phyloP scores from a whole-genome alignment of 2,888 invertebrate species.

The Tenodera sinensis region DNA sequence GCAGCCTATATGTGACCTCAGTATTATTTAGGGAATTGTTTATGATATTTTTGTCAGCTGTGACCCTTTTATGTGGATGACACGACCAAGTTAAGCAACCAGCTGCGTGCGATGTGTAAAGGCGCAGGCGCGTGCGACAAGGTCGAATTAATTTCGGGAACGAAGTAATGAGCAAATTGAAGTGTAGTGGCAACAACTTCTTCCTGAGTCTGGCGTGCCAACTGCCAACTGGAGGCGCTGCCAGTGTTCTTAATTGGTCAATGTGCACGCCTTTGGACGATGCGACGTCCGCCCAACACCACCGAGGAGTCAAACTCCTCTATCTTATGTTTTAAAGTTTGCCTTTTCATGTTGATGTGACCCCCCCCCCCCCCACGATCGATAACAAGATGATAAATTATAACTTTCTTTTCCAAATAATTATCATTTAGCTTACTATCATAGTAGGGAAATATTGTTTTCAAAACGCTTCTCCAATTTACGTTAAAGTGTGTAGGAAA shows the following conservation, averaged over 20 bases:
- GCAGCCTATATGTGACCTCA: background rate
- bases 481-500: too few species aligned
- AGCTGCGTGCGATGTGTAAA: background rate
- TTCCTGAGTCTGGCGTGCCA: background rate
- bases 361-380: too few species aligned
- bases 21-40: background rate
- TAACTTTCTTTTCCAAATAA: too few species aligned
- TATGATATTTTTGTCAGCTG: background rate
- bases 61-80: background rate
- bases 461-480: too few species aligned
- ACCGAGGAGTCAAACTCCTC: too few species aligned
- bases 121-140: background rate
- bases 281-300: background rate
- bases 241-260: background rate
- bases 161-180: background rate
- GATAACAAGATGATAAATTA: too few species aligned
- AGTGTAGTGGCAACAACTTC: background rate
- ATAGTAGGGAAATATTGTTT: too few species aligned
- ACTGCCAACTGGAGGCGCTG: background rate
- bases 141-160: conserved; percentile 10
- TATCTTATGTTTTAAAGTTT: background rate
- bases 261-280: background rate
- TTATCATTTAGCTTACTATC: too few species aligned
- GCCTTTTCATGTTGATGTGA: too few species aligned
- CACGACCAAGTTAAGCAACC: background rate